Evolutionary conservation across 2,797 vertebrate species (phyloP), one percentile per base, ranked within the genome.

Genomic region (Todus mexicanus): DNA sequence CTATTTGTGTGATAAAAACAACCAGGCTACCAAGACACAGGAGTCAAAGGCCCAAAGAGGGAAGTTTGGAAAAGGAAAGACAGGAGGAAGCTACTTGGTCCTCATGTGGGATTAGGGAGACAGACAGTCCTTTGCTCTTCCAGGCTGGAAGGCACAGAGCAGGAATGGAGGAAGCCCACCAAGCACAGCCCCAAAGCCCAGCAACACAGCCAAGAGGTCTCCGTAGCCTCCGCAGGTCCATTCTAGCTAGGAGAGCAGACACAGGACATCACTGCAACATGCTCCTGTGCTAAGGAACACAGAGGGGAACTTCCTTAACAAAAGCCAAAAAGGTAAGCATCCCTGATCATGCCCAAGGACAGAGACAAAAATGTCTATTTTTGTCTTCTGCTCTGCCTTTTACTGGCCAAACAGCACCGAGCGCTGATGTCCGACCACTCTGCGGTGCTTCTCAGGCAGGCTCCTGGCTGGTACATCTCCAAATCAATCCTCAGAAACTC

Each of bases 341-440:
- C 35, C n/a, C 40, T 14, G 7, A n/a, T 29, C 33, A 18, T 77
- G 15, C 12, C 38, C 21, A 56, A 56, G 7, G 73, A 60, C 0
- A 70, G 37, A 70, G 17, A 70, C 25, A 48, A 63, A 19, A 68
- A 70, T 11, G 57, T 22, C 25, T 8, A 25, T 27, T 83, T 68
- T 73, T 57, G 11, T 20, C 47, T 35, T 85, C 21, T 64, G 29
- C 20, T 95, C n/a, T 84, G n/a, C 35, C 40, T 66, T 76, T 35
- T 59, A 47, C 27, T n/a, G 35, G 33, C 31, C 56, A 43, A 75
- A 73, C 18, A 45, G 50, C 31, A 61, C 6, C 1, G 9, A 71
- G 45, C 38, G 18, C 21, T 37, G 48, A 47, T 0, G 6, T 11
- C 38, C 3, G 2, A 20, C 5, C 2, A 3, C 17, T 26, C 69